A percentile compares a stretch with the other conserved stretches of the same genome.
Conservation (phyloP, 2,113 vertebrate genomes). For the Carassius auratus region DNA sequence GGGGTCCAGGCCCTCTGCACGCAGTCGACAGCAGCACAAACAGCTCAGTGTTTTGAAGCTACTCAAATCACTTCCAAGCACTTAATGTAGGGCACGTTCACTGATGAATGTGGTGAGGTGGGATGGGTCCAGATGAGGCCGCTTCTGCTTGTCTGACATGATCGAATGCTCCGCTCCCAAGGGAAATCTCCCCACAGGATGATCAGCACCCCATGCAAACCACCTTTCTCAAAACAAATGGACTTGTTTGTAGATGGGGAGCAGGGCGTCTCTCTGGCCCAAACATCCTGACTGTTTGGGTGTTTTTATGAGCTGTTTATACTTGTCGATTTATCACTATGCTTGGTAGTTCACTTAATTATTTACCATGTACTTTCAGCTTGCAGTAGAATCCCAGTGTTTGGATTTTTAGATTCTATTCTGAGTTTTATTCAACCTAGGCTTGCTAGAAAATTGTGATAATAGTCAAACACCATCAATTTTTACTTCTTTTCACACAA, state of each 20-base stretch:
- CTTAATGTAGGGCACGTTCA: slow-evolving; percentile 24
- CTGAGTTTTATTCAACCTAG: slow-evolving; percentile 24
- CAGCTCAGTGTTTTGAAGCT: slow-evolving; percentile 51
- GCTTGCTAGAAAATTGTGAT: too few species aligned
- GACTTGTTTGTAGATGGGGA: slow-evolving; percentile 17
- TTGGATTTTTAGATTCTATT: slow-evolving; percentile 33
- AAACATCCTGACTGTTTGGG: slow-evolving; percentile 51
- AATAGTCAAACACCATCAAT: too few species aligned
- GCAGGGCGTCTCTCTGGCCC: slow-evolving; percentile 7
- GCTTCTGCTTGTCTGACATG: slow-evolving; percentile 13
- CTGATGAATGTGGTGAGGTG: slow-evolving; percentile 49
- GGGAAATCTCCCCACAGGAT: slow-evolving; percentile 34
- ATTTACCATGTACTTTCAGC: slow-evolving; percentile 51
- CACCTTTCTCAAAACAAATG: slow-evolving; percentile 44
- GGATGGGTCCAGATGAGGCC: slow-evolving; percentile 40
- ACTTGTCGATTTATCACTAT: slow-evolving; percentile 47
- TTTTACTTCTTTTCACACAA: not conserved
- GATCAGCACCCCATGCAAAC: slow-evolving; percentile 36
- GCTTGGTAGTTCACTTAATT: slow-evolving; percentile 47
- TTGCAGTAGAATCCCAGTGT: slow-evolving; percentile 23
- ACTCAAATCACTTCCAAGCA: slow-evolving; percentile 61
- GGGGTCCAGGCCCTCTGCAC: too few species aligned
- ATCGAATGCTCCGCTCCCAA: not conserved
- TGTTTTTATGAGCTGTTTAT: slow-evolving; percentile 57
- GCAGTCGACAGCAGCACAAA: slow-evolving; percentile 50